Evolutionary conservation across 2,113 vertebrate genomes (phyloP), one percentile per base, ranked within the genome.

Genomic region (Morone saxatilis): DNA sequence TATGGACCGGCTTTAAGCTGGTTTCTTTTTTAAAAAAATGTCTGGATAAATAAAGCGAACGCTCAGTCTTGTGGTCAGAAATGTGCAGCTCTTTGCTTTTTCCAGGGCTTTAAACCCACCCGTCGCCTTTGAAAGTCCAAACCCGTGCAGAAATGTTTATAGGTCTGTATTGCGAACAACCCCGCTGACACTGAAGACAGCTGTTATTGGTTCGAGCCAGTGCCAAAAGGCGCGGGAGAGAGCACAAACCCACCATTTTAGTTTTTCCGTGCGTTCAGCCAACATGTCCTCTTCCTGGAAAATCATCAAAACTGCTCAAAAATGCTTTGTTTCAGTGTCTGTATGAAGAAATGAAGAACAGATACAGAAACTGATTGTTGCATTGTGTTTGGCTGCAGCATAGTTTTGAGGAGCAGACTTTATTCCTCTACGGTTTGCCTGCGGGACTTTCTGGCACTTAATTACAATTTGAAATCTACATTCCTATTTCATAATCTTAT

Each of bases 201-300:
- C 91, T 90, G 91, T 78, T 89, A 54, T 84, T 86, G 74, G 78
- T 56, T 62, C 56, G 0, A 71, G 76, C 66, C 47, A 50, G 41
- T 71, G 88, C 90, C 83, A 82, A 76, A 77, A 76, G 38, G 57
- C 61, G 3, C n/a, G 4, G 76, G 57, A 82, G 72, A 83, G 83
- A 81, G 67, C 68, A 78, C 54, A 50, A 81, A 83, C 65, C 76
- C 81, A 65, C 83, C 83, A 85, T 92, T 91, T 92, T 75, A 87
- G 72, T 76, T 86, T 86, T 89, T 86, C 83, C 84, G 0, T 59
- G 41, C 47, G 19, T 66, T 67, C 51, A 54, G 71, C 83, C 86
- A 89, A 81, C 86, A 92, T 78, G 89, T 90, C 84, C 56, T 85
- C 82, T 86, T 50, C 51, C 68, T 84, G 88, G 84, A 86, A 84